Conservation (phyloP, 1,140 invertebrate species). For the Stegodyphus mimosarum region DNA sequence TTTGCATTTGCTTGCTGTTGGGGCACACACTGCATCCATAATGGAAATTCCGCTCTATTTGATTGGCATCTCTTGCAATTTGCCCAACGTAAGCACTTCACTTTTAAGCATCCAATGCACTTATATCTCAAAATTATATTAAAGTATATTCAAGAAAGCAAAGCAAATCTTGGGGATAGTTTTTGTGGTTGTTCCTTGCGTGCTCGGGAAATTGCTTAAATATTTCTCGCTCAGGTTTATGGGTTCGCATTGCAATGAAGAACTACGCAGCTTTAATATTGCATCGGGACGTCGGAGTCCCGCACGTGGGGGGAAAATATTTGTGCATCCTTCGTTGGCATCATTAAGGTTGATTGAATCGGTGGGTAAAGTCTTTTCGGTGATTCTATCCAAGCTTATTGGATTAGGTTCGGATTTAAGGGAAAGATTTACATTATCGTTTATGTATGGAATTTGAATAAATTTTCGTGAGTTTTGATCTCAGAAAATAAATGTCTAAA, state of each 20-base stretch:
- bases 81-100: too few relatives aligned
- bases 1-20: too few relatives aligned
- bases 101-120: not conserved
- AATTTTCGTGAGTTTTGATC: too few relatives aligned
- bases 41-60: too few relatives aligned
- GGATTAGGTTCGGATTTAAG: not conserved
- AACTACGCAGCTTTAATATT: not conserved
- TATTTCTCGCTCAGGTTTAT: not conserved
- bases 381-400: not conserved
- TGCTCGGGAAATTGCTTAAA: not conserved
- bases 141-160: not conserved
- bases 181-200: not conserved
- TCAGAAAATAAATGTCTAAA: too few relatives aligned
- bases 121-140: not conserved
- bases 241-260: not conserved
- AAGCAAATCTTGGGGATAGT: not conserved
- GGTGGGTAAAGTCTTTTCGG: not conserved
- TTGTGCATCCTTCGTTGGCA: not conserved
- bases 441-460: too few relatives aligned
- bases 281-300: too few relatives aligned
- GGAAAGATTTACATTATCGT: too few relatives aligned
- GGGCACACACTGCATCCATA: too few relatives aligned
- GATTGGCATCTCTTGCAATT: too few relatives aligned
- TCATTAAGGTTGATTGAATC: constrained; percentile 35
- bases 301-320: not conserved